These are phyloP conservation scores for Dasysyrphus albostriatus DNA, from an alignment of 2,888 invertebrate genomes.

Conservation along the genomic window DNA sequence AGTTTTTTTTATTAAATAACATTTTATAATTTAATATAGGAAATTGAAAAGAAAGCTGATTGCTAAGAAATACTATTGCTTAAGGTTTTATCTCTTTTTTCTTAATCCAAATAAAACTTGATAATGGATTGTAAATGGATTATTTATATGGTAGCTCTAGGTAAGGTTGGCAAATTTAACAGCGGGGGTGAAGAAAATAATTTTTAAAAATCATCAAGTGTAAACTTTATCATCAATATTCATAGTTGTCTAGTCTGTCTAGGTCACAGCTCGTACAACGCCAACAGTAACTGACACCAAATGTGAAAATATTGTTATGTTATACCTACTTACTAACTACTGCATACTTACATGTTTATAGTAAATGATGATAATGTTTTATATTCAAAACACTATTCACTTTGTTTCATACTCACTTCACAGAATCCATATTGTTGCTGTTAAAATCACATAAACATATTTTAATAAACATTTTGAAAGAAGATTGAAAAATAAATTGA, in stretches of 20 bases:
- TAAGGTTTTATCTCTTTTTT: neutral
- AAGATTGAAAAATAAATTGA: too few relatives aligned
- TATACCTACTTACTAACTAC: too few relatives aligned
- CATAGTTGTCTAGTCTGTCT: neutral
- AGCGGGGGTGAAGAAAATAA: too few relatives aligned
- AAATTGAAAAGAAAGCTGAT: neutral
- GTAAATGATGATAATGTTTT: too few relatives aligned
- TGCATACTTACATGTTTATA: too few relatives aligned
- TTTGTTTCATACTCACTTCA: too few relatives aligned
- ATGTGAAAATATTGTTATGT: too few relatives aligned
- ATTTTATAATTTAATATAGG: constrained; percentile 14
- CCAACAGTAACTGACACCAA: too few relatives aligned
- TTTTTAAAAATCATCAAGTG: neutral
- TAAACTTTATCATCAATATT: neutral
- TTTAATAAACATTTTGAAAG: too few relatives aligned
- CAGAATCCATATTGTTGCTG: too few relatives aligned
- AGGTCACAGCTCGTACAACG: neutral
- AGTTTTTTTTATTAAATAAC: neutral
- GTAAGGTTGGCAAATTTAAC: constrained; percentile 40
- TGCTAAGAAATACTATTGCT: neutral
- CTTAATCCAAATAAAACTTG: neutral
- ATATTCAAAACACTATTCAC: too few relatives aligned
- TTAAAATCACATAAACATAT: too few relatives aligned
- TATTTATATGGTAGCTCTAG: constrained; percentile 32
- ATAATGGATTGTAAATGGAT: constrained; percentile 46